Evolutionary conservation across 2,113 vertebrate genomes (phyloP).

Genomic region (Sylvietta virens): DNA sequence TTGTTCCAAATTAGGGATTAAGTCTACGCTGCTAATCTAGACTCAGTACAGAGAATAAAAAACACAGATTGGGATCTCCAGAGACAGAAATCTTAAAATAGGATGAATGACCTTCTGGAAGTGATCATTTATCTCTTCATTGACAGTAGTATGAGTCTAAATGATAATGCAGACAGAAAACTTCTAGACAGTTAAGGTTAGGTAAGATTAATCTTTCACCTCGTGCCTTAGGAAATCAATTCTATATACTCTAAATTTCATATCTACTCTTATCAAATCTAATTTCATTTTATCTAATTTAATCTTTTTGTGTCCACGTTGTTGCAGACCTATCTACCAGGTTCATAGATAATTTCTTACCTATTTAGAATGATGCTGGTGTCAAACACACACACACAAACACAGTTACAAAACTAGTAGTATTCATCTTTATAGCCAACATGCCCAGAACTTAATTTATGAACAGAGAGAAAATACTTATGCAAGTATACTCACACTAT

Average conservation of each 20-base stretch:
- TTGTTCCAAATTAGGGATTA: background rate
- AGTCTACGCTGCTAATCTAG: background rate
- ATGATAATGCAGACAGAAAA: background rate
- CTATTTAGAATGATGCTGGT: background rate
- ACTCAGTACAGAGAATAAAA: background rate
- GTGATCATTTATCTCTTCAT: background rate
- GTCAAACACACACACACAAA: background rate
- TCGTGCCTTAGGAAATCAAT: background rate
- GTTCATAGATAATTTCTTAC: background rate
- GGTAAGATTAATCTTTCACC: slow-evolving; percentile 16
- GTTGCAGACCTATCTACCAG: background rate
- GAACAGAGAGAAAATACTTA: background rate
- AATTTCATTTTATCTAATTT: background rate
- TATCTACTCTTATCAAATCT: background rate
- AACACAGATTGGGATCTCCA: background rate
- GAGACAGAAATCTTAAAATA: background rate
- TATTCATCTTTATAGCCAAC: background rate
- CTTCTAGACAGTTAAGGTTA: slow-evolving; percentile 14
- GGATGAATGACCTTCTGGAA: background rate
- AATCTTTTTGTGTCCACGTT: background rate
- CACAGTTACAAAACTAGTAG: background rate
- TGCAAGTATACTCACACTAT: background rate
- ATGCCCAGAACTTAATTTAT: background rate
- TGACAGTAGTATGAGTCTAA: background rate
- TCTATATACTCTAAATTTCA: background rate